Base-by-base conservation (phyloP, 2,888 invertebrate genomes). In the Brenthis hecate region DNA sequence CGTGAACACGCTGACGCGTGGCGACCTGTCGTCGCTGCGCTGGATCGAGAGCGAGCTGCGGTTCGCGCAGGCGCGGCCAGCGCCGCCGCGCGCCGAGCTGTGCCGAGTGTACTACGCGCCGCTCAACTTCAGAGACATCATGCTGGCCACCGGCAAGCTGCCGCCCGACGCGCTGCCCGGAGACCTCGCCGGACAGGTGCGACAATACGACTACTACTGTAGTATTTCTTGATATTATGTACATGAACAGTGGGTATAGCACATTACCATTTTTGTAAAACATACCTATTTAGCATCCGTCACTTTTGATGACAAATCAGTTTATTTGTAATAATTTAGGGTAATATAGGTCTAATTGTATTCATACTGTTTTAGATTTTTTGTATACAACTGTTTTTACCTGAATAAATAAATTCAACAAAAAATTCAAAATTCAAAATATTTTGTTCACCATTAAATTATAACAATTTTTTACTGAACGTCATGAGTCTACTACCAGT, bases 111-210 rank as follows among this genome's bases (percentile, higher is more conserved):
- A 98, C 88, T 99, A 97, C 90, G 97, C 98, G 1, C 97, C 99
- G 54, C 95, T 99, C 71, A 99, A 99, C 93, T 99, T 99, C 96
- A 96, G 99, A 76, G 99, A 99, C 89, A 96, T 99, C 76, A 99
- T 99, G 99, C 92, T 99, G 82, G 99, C 99, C 43, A 98, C 98
- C 32, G 99, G 99, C 78, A 99, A 99, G 92, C 94, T 99, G 73
- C 98, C 99, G 65, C 98, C 99, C 47, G 99, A 99, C 93, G 98
- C 99, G 60, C 94, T 99, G 69, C 99, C 99, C 14, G 98, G 98
- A 70, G 95, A 96, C 83, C 92, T 97, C 72, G 97, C 97, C 56
- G 96, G 95, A 72, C 94, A 95, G 85, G 89, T 90, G 13, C 36
- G 47, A 14, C 16, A 8, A 3, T 6, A 11, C 6, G n/a, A 54